Evolutionary conservation across 2,113 vertebrate genomes (phyloP), one percentile per base, ranked within the genome.

Genomic region (Psittacula cyanocephala): DNA sequence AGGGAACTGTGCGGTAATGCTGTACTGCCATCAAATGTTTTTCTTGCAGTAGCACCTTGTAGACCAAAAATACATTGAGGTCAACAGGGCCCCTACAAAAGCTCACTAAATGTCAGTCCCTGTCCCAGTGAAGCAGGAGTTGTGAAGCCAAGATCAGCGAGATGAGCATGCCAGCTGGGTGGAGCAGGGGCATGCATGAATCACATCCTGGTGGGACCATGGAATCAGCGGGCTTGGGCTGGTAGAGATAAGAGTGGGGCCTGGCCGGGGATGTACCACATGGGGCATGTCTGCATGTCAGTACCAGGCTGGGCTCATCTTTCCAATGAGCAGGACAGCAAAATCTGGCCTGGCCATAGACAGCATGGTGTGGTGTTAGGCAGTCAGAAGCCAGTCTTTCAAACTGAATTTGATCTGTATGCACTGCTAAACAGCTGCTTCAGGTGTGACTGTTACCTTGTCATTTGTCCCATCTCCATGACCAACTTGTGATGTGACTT

Each of bases 191-290:
- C 91, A 92, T 1, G 0, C 93, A 96, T 97, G 95, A 97, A 92
- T 97, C 96, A 97, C 93, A 96, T 95, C 96, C 95, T 95, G 89
- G 77, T 95, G 86, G 93, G 79, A 80, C 92, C 76, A 37, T 3
- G 47, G 86, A 94, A 95, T 94, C 93, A 79, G 37, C 4, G 4
- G 72, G 69, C 52, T 96, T 79, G 72, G 72, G 50, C 90, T 91
- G 92, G 39, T 81, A 11, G 1, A 92, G 96, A 96, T 96, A 93
- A 96, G 80, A 88, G 86, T 2, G 5, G 72, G 86, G 91, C 93
- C 69, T 91, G 82, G 69, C 86, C 1, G 2, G 55, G 88, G 82
- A 82, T 70, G 88, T 91, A 86, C 85, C 6, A 1, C n/a, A 1
- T 8, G 57, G 90, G 77, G 25, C 67, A 53, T 3, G 17, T 33